phyloP scores from a whole-genome alignment of 2,888 invertebrate species.

The Gisinianus flammeolus region DNA sequence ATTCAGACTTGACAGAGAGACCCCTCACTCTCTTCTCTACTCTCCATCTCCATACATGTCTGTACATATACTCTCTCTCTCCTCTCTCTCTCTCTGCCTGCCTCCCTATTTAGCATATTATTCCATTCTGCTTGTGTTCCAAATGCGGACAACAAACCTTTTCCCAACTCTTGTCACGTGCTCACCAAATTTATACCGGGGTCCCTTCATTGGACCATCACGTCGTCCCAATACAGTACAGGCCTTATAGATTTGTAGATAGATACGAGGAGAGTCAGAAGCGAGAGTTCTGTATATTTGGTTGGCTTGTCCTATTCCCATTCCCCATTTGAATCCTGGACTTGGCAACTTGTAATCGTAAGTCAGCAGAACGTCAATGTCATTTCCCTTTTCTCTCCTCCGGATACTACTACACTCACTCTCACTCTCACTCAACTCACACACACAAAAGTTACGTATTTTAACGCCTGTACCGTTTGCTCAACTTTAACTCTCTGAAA shows the following conservation, averaged over 20 bases:
- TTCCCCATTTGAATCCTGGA: not conserved
- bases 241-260: no score
- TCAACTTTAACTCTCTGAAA: no score
- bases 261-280: no score
- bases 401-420: not conserved
- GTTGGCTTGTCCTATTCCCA: not conserved
- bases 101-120: slow-evolving; percentile 31
- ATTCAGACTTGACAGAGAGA: slow-evolving; percentile 21
- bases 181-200: slow-evolving; percentile 3
- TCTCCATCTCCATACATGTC: not conserved
- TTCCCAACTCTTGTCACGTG: slow-evolving; percentile 32
- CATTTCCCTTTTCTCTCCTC: not conserved
- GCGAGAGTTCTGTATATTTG: not conserved
- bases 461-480: no score
- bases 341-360: slow-evolving; percentile 10
- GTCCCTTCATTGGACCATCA: no score
- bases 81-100: not conserved
- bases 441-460: no score
- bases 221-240: no score
- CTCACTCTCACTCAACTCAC: not conserved
- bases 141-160: slow-evolving; percentile 27
- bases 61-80: slow-evolving; percentile 15
- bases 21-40: slow-evolving; percentile 6
- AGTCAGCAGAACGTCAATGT: slow-evolving; percentile 14
- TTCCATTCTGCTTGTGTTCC: slow-evolving; percentile 13